Percentiles rank a stretch among this genome's conserved stretches.
phyloP scores from a whole-genome alignment of 2,888 invertebrate genomes.

The Oscheius onirici region DNA sequence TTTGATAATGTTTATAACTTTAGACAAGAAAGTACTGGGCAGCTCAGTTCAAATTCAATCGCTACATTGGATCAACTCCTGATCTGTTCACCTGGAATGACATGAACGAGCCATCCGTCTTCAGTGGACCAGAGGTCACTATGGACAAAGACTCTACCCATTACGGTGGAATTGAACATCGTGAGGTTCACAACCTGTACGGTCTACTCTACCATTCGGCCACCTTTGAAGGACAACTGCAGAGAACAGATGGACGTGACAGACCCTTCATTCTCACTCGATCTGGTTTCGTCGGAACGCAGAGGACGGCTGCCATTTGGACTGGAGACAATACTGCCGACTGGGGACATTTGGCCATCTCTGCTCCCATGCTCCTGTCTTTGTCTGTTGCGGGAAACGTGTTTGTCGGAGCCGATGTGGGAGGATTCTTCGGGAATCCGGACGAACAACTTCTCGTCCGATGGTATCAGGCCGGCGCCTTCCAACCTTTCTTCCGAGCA shows the following conservation, averaged over 20 bases:
- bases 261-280: conserved; percentile 89
- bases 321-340: conserved; percentile 96
- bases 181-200: conserved; percentile 77
- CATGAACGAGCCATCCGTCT: conserved; percentile 98
- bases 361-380: conserved; percentile 91
- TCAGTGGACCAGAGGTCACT: conserved; percentile 94
- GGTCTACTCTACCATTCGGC: conserved; percentile 73
- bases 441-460: conserved; percentile 88
- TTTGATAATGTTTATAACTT: not conserved
- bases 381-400: conserved; percentile 87
- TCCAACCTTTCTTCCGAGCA: conserved; percentile 77
- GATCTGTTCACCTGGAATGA: conserved; percentile 86
- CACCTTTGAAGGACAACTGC: conserved; percentile 77
- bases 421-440: conserved; percentile 97
- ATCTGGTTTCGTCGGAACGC: conserved; percentile 90
- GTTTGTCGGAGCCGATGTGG: conserved; percentile 91
- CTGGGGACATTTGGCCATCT: conserved; percentile 88
- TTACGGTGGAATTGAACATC: conserved; percentile 84
- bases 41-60: conserved; percentile 78
- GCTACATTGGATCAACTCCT: conserved; percentile 77
- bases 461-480: conserved; percentile 81
- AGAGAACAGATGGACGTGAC: conserved; percentile 78
- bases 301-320: conserved; percentile 88
- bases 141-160: conserved; percentile 95
- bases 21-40: conserved; percentile 82